phyloP scores from a whole-genome alignment of 2,113 vertebrate genomes.

The Megaceryle maxima region DNA sequence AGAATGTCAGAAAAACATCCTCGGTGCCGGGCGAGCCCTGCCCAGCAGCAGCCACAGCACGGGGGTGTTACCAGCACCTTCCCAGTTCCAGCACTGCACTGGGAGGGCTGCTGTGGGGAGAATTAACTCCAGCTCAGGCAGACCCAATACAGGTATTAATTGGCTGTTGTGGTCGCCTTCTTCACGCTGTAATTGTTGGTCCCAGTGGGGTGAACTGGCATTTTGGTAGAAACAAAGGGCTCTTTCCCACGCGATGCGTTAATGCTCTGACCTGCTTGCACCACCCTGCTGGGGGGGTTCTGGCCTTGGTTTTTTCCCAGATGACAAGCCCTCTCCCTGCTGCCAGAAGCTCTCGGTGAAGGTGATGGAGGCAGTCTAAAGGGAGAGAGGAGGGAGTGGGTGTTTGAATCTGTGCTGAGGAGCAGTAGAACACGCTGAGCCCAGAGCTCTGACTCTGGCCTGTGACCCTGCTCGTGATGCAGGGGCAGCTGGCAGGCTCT shows the following conservation, averaged over 20 bases:
- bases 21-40: no score
- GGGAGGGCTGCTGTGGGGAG: no score
- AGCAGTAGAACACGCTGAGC: neutral
- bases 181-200: neutral
- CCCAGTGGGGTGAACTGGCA: neutral
- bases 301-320: neutral
- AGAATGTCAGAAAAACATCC: no score
- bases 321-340: no score
- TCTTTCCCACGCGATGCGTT: neutral
- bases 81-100: no score
- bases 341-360: neutral
- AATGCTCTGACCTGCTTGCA: neutral
- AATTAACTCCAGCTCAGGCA: no score
- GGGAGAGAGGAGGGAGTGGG: neutral
- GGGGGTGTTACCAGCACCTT: no score
- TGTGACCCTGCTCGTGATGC: fast-evolving
- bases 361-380: neutral
- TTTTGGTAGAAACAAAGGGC: neutral
- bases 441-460: neutral
- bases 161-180: neutral
- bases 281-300: neutral
- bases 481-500: neutral
- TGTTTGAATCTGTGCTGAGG: neutral
- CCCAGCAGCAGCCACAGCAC: no score
- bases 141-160: neutral